Percentiles rank a stretch among this genome's conserved stretches.
Evolutionary conservation across 2,797 vertebrate species (phyloP).

Genomic region (Gambusia yucatana): DNA sequence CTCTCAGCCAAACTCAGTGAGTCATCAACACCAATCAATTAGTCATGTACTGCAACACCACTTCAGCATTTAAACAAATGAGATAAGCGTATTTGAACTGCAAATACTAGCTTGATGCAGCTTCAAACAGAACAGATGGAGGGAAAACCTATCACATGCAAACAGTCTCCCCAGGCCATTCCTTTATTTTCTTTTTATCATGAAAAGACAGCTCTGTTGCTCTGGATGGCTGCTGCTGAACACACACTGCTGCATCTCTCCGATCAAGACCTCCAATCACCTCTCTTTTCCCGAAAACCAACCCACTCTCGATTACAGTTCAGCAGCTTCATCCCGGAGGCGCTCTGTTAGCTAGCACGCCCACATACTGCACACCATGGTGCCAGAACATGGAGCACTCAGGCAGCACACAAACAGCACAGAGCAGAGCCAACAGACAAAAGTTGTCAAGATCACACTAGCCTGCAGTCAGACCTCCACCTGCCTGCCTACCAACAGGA

Average conservation of each 20-base stretch:
- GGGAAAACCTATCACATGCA: constrained; percentile 59
- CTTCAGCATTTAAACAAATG: constrained; percentile 31
- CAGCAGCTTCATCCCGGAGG: constrained; percentile 65
- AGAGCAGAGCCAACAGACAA: constrained; percentile 58
- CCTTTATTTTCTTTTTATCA: constrained; percentile 25
- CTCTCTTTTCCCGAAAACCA: constrained; percentile 24
- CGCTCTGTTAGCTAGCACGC: constrained; percentile 67
- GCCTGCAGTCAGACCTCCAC: constrained; percentile 54
- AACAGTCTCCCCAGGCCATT: constrained; percentile 46
- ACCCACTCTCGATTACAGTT: constrained; percentile 62
- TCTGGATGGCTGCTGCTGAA: constrained; percentile 54
- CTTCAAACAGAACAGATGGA: constrained; percentile 61
- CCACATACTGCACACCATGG: constrained; percentile 65
- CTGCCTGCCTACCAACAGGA: constrained; percentile 41
- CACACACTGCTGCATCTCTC: constrained; percentile 52
- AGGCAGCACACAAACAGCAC: constrained; percentile 55
- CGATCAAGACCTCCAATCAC: constrained; percentile 24
- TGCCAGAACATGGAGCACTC: constrained; percentile 70
- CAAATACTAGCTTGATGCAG: constrained; percentile 33
- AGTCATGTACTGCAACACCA: constrained; percentile 43
- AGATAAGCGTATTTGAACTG: constrained; percentile 32
- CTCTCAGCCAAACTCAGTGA: constrained; percentile 47
- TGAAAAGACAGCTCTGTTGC: constrained; percentile 61
- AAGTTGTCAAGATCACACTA: constrained; percentile 55
- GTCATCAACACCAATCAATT: constrained; percentile 44